phyloP scores from a whole-genome alignment of 2,888 invertebrate genomes.

The Cryptosula pallasiana region DNA sequence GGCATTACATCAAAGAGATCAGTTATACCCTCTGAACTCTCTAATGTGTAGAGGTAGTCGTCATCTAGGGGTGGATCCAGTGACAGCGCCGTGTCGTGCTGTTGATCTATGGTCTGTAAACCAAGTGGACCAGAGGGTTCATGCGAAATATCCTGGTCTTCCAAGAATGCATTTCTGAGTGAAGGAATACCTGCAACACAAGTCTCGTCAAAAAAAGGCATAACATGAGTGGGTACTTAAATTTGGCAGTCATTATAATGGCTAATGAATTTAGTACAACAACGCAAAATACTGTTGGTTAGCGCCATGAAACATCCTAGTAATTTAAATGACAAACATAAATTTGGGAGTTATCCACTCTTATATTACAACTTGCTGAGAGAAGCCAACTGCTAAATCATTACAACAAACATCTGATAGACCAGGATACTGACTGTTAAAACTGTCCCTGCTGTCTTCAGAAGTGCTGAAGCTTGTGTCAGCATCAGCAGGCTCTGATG shows the following conservation, averaged over 20 bases:
- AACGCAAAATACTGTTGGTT: no score
- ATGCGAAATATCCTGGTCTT: constrained; percentile 72
- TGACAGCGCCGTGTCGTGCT: constrained; percentile 62
- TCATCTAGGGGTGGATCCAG: constrained; percentile 63
- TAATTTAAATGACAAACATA: no score
- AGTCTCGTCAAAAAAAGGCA: no score
- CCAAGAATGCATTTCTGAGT: constrained; percentile 63
- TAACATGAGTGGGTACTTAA: no score
- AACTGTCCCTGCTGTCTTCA: constrained; percentile 20
- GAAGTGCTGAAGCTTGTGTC: constrained; percentile 11
- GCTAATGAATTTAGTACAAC: no score
- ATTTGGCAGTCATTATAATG: no score
- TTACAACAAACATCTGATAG: no score
- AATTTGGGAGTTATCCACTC: no score
- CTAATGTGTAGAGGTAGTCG: constrained; percentile 51
- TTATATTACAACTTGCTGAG: no score
- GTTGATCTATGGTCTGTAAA: constrained; percentile 69
- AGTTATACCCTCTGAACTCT: constrained; percentile 48
- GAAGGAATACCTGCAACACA: constrained; percentile 36
- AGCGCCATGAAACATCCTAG: no score
- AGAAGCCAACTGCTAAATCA: no score
- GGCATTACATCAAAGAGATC: constrained; percentile 47
- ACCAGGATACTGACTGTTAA: constrained; percentile 11
- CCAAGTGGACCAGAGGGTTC: constrained; percentile 66
- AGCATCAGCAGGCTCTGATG: constrained; percentile 14